Conservation (phyloP, 2,113 vertebrate genomes). For the Aleadryas rufinucha region DNA sequence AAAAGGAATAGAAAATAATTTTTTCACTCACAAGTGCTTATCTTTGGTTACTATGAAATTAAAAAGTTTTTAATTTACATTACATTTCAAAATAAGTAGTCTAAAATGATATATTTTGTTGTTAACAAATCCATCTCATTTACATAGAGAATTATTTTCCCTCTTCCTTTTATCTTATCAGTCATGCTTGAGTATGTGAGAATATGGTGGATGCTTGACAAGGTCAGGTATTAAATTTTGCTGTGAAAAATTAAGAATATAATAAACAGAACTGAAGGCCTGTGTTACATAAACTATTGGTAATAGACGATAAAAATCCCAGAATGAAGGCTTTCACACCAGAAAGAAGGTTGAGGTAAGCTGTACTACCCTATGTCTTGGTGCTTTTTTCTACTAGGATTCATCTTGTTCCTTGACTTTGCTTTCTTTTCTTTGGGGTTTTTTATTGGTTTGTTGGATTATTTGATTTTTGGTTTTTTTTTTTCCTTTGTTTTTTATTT, state of each 20-base stretch:
- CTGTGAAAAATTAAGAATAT: background rate
- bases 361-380: rapidly evolving
- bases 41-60: background rate
- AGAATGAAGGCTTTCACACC: background rate
- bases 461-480: no score
- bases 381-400: background rate
- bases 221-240: background rate
- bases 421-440: rapidly evolving
- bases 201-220: background rate
- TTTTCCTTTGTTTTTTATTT: background rate
- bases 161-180: background rate
- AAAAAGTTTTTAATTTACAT: background rate
- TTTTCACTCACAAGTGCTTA: background rate
- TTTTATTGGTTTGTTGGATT: background rate
- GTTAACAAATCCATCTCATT: background rate
- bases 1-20: background rate
- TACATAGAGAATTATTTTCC: background rate
- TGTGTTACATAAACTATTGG: background rate
- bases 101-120: background rate
- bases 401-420: background rate
- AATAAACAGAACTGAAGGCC: background rate
- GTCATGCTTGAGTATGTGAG: background rate
- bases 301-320: background rate
- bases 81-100: background rate
- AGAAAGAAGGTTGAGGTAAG: background rate